Percentiles rank a stretch among this genome's conserved stretches.
phyloP scores from a whole-genome alignment of 2,113 vertebrate genomes.

The Procavia capensis region DNA sequence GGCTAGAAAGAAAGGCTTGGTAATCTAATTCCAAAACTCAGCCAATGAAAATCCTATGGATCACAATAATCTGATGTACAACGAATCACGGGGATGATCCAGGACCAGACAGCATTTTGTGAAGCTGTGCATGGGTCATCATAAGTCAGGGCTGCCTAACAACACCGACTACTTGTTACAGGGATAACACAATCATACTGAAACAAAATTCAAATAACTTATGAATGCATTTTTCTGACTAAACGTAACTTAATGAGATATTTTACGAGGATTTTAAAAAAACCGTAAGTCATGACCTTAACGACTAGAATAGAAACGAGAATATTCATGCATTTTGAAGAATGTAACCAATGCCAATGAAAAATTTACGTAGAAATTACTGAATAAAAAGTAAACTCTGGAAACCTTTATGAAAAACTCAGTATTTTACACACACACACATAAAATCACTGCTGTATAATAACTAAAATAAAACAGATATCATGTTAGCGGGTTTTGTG shows the following conservation, averaged over 20 bases:
- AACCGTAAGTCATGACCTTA: not conserved
- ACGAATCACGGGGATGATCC: too few species aligned
- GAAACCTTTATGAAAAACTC: not conserved
- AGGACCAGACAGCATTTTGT: not conserved
- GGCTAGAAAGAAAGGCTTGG: not conserved
- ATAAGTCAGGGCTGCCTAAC: not conserved
- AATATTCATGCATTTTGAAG: not conserved
- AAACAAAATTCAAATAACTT: not conserved
- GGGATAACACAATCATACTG: not conserved
- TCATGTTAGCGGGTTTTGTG: not conserved
- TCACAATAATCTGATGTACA: not conserved
- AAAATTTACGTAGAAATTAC: too few species aligned
- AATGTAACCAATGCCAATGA: not conserved
- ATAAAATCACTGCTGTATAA: too few species aligned
- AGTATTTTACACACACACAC: not conserved
- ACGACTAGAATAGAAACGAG: not conserved
- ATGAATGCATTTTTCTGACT: not conserved
- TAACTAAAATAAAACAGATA: too few species aligned
- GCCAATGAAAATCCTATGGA: not conserved
- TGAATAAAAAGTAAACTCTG: not conserved
- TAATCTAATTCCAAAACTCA: not conserved
- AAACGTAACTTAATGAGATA: not conserved
- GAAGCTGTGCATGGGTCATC: not conserved
- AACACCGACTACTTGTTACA: not conserved
- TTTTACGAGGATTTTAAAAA: conserved; percentile 21